These are phyloP conservation scores for Callyntrura guangdongensis DNA, from an alignment of 2,888 invertebrate genomes.

Conservation along the genomic window DNA sequence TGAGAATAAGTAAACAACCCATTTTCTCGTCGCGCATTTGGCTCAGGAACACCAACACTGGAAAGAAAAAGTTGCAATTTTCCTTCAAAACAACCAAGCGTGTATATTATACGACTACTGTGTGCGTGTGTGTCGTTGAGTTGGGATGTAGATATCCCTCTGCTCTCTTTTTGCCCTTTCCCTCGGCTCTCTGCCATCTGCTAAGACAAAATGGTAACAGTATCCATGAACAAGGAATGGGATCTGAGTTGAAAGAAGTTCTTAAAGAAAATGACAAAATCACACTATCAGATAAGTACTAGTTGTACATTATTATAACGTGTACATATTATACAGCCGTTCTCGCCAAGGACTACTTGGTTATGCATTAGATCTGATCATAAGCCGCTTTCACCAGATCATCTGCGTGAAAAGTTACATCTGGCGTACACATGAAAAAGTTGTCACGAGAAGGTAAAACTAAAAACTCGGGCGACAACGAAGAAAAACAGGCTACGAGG, in stretches of 20 bases:
- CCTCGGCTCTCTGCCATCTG: background rate
- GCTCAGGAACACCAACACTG: constrained; percentile 27
- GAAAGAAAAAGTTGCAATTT: constrained; percentile 36
- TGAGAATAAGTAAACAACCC: constrained; percentile 37
- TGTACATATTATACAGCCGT: background rate
- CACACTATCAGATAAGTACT: constrained; percentile 42
- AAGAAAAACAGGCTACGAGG: background rate
- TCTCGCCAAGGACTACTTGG: constrained; percentile 30
- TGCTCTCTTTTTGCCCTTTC: constrained; percentile 5
- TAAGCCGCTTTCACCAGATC: constrained; percentile 79
- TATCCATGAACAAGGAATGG: background rate
- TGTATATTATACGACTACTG: background rate
- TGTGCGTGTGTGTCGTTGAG: background rate
- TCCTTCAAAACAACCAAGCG: constrained; percentile 9
- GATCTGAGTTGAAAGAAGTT: constrained; percentile 40
- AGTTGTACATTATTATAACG: background rate
- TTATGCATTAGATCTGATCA: constrained; percentile 70
- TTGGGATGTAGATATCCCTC: background rate
- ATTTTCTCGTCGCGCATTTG: constrained; percentile 17
- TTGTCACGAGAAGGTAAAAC: constrained; percentile 45
- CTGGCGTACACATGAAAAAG: constrained; percentile 57
- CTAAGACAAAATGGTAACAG: background rate
- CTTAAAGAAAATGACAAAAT: constrained; percentile 60
- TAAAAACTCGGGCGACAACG: constrained; percentile 13
- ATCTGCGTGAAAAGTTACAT: constrained; percentile 78